phyloP scores from a whole-genome alignment of 2,888 invertebrate genomes.

The Sicus ferrugineus region DNA sequence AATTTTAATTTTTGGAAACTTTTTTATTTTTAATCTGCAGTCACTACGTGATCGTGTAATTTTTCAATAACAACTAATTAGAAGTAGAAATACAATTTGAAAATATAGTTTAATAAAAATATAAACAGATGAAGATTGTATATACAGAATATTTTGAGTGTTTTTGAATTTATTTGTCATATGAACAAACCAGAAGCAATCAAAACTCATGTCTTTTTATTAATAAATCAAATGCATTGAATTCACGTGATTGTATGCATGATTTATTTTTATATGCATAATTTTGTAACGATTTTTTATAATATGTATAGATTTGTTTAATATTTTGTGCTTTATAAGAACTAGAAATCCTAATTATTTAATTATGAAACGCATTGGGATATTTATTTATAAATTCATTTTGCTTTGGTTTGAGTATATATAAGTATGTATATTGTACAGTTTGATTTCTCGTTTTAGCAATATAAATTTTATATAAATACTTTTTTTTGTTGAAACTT shows the following conservation, averaged over 20 bases:
- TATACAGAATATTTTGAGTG: background rate
- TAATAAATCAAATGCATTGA: background rate
- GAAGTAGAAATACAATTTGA: background rate
- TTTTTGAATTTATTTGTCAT: background rate
- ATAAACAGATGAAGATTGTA: background rate
- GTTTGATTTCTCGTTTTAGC: slow-evolving; percentile 11
- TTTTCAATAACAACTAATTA: slow-evolving; percentile 3
- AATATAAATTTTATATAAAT: background rate
- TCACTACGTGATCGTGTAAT: slow-evolving; percentile 5
- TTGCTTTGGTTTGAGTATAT: background rate
- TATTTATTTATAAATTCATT: too few species aligned
- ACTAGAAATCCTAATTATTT: too few species aligned
- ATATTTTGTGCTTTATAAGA: background rate
- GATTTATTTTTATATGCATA: background rate
- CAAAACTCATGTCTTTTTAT: background rate
- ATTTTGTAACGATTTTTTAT: slow-evolving; percentile 5
- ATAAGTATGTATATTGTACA: slow-evolving; percentile 18
- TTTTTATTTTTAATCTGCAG: slow-evolving; percentile 7
- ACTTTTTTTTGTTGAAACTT: too few species aligned
- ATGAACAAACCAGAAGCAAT: background rate
- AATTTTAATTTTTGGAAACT: slow-evolving; percentile 4
- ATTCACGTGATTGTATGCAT: background rate
- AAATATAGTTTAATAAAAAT: background rate
- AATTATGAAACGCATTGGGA: too few species aligned
- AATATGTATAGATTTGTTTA: slow-evolving; percentile 12